Conservation (phyloP, 2,888 invertebrate species). For the Drosophila suboccidentalis region DNA sequence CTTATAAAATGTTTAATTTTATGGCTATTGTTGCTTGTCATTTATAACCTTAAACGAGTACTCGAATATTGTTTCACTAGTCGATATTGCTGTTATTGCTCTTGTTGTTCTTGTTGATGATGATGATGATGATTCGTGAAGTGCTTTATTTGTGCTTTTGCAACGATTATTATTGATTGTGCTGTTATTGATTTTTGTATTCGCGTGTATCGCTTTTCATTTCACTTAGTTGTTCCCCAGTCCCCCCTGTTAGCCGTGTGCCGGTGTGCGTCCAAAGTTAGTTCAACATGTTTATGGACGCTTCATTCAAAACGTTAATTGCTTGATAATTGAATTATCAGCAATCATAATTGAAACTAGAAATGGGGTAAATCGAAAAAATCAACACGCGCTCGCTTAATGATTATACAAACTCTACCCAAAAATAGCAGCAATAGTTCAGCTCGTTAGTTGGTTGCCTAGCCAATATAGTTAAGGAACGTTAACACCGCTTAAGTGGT, state of each 20-base stretch:
- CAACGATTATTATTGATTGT: constrained; percentile 64
- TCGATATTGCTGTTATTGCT: constrained; percentile 4
- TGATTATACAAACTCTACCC: constrained; percentile 40
- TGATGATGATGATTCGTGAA: constrained; percentile 33
- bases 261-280: constrained; percentile 15
- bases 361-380: constrained; percentile 26
- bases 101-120: constrained; percentile 16
- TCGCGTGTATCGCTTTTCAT: constrained; percentile 48
- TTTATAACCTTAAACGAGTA: constrained; percentile 24
- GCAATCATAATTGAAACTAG: constrained; percentile 65
- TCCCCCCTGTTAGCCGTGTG: constrained; percentile 10
- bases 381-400: constrained; percentile 64
- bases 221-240: constrained; percentile 11
- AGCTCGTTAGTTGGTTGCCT: constrained; percentile 41
- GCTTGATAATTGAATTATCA: constrained; percentile 77
- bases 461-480: constrained; percentile 8
- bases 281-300: constrained; percentile 44
- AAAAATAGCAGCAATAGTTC: constrained; percentile 18
- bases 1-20: constrained; percentile 15
- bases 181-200: constrained; percentile 52
- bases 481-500: background rate
- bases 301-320: constrained; percentile 67
- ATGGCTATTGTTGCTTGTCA: constrained; percentile 12
- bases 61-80: constrained; percentile 20
- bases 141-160: constrained; percentile 61